phyloP scores from a whole-genome alignment of 2,113 vertebrate species.

The Nothocercus nigrocapillus region DNA sequence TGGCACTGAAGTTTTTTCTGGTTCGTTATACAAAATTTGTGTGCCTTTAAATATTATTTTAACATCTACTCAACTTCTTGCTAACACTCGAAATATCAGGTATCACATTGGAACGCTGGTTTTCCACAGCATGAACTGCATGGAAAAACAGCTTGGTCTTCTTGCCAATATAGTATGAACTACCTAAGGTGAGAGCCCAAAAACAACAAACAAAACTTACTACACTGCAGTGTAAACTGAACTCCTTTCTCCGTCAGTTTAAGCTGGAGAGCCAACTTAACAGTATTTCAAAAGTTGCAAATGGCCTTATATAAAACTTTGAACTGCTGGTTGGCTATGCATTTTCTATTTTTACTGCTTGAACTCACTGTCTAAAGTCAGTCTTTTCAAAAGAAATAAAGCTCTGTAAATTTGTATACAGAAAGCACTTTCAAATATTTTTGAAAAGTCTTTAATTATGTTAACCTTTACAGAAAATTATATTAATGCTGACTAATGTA shows the following conservation, averaged over 20 bases:
- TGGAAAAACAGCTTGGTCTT: slow-evolving; percentile 49
- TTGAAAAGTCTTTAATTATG: not conserved
- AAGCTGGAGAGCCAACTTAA: not conserved
- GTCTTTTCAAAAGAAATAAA: not conserved
- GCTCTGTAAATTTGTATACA: not conserved
- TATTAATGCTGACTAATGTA: not conserved
- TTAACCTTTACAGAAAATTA: not conserved
- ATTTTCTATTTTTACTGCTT: not conserved
- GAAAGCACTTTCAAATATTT: not conserved
- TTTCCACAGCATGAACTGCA: slow-evolving; percentile 66
- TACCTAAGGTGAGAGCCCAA: slow-evolving; percentile 50
- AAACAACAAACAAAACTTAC: slow-evolving; percentile 58
- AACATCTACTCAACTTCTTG: slow-evolving; percentile 50
- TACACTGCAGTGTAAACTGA: slow-evolving; percentile 27
- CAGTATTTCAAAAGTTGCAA: not conserved
- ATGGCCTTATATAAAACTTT: not conserved
- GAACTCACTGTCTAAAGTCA: slow-evolving; percentile 1
- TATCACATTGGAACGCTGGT: slow-evolving; percentile 7
- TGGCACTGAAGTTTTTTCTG: not conserved
- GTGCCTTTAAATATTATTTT: slow-evolving; percentile 19
- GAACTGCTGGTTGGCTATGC: not conserved
- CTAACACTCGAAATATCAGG: slow-evolving; percentile 47
- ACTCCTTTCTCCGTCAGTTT: slow-evolving; percentile 56
- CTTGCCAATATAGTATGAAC: slow-evolving; percentile 42
- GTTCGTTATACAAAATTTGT: not conserved